Evolutionary conservation across 2,113 vertebrate species (phyloP).

Genomic region (Tichodroma muraria): DNA sequence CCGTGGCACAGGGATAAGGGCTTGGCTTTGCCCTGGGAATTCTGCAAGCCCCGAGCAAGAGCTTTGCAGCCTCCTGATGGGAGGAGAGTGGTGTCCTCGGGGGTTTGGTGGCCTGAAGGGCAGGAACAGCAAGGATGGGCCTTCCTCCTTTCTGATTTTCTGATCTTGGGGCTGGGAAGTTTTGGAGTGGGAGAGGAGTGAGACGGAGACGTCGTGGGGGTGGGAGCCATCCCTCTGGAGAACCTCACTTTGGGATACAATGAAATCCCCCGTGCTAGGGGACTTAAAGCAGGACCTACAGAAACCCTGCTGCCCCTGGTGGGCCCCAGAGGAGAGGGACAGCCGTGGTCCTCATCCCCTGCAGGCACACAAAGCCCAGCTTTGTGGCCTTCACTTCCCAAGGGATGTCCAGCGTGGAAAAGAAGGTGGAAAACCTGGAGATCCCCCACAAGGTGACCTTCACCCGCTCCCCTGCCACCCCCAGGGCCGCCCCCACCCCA

Average conservation of each 20-base stretch:
- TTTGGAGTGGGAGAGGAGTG: no score
- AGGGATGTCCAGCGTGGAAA: neutral
- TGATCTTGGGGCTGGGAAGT: neutral
- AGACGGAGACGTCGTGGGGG: rapidly evolving
- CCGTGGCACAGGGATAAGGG: rapidly evolving
- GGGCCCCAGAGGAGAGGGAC: neutral
- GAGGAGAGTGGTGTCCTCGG: rapidly evolving
- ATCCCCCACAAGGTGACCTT: neutral
- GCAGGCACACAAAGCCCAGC: neutral
- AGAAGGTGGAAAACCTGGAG: neutral
- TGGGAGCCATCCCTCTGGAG: neutral
- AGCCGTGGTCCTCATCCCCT: no score
- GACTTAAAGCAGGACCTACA: neutral
- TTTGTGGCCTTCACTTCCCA: neutral
- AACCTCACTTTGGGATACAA: neutral
- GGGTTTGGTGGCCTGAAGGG: neutral
- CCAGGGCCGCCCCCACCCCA: rapidly evolving
- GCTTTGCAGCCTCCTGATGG: neutral
- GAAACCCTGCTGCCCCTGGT: rapidly evolving
- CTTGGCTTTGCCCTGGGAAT: neutral
- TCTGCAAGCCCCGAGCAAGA: neutral
- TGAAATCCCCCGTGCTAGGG: neutral
- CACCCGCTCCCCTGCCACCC: neutral
- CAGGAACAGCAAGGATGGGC: neutral
- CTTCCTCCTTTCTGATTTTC: neutral